Conservation (phyloP, 2,113 vertebrate species). For the Odontophorus gujanensis region DNA sequence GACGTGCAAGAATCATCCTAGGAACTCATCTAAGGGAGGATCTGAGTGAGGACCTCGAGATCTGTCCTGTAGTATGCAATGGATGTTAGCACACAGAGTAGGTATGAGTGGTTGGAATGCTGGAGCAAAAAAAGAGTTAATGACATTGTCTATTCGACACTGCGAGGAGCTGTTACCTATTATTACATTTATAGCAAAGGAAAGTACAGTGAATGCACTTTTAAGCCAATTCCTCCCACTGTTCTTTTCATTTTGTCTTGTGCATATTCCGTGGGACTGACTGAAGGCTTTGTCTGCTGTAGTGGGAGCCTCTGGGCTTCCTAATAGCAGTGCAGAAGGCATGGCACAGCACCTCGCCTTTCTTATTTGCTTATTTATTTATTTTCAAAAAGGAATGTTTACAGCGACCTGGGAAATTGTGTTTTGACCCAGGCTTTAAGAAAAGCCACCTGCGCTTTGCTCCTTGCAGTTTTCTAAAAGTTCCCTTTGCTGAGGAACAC, state of each 20-base stretch:
- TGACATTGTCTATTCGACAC: not conserved
- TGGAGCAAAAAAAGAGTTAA: not conserved
- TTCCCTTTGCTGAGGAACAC: not conserved
- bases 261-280: slow-evolving; percentile 28
- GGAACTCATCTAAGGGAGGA: not conserved
- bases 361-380: not conserved
- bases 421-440: slow-evolving; percentile 5
- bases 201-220: slow-evolving; percentile 25
- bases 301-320: slow-evolving; percentile 1
- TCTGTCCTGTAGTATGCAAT: not conserved
- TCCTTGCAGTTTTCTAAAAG: slow-evolving; percentile 13
- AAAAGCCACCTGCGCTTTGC: not conserved
- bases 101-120: slow-evolving; percentile 17
- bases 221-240: slow-evolving; percentile 44
- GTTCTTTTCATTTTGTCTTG: slow-evolving; percentile 54
- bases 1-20: slow-evolving; percentile 25
- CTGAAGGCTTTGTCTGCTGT: slow-evolving; percentile 42
- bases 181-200: slow-evolving; percentile 26
- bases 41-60: not conserved
- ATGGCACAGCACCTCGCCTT: not conserved
- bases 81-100: not conserved
- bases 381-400: slow-evolving; percentile 22
- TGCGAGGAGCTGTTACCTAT: slow-evolving; percentile 12
- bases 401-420: slow-evolving; percentile 3
- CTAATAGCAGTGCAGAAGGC: slow-evolving; percentile 7